phyloP scores from a whole-genome alignment of 37 sponge, comb jelly and placozoan genomes.

The Eunapius fragilis region DNA sequence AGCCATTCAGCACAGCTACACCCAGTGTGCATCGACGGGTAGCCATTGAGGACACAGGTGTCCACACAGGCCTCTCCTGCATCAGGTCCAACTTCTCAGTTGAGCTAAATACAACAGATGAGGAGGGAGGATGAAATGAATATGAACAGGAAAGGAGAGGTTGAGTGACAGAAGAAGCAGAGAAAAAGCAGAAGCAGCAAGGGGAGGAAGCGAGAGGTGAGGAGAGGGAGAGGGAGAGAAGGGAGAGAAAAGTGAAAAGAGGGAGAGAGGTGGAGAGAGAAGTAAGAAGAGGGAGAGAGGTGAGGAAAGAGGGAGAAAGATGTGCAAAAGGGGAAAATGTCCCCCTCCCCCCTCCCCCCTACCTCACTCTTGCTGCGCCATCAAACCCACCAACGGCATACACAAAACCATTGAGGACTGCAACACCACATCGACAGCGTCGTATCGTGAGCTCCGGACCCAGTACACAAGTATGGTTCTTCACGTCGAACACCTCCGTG shows the following conservation, averaged over 20 bases:
- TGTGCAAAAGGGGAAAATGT: not conserved
- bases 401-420: constrained; percentile 72
- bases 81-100: constrained; percentile 61
- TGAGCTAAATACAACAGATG: constrained; percentile 76
- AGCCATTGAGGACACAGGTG: constrained; percentile 59
- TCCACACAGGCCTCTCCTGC: constrained; percentile 35
- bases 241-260: no score
- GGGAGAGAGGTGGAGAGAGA: not conserved
- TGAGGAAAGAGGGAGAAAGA: not conserved
- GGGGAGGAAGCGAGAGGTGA: no score
- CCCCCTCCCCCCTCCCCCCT: not conserved
- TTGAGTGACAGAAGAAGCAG: no score
- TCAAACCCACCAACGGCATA: constrained; percentile 96
- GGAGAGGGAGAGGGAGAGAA: no score
- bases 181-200: no score
- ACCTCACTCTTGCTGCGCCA: constrained; percentile 85
- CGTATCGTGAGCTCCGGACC: constrained; percentile 76
- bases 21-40: constrained; percentile 88
- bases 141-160: not conserved
- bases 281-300: not conserved
- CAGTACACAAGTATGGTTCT: constrained; percentile 27
- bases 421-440: constrained; percentile 87
- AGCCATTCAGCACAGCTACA: constrained; percentile 81
- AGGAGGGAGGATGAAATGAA: constrained; percentile 60
- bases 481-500: constrained; percentile 79